These are phyloP conservation scores for Ylistrum balloti DNA, from an alignment of 1,140 invertebrate genomes.

Conservation along the genomic window DNA sequence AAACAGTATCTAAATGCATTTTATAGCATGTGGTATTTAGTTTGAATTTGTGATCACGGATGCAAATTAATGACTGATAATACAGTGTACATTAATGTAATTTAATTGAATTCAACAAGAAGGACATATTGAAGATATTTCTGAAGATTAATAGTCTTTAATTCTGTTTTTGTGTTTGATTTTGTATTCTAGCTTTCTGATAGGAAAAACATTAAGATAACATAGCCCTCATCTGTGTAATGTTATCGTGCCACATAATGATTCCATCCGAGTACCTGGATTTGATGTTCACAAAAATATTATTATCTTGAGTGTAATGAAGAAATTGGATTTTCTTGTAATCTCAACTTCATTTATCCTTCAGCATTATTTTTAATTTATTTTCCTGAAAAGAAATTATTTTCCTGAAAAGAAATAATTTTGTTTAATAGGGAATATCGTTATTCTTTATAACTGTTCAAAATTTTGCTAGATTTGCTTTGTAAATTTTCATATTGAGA, in stretches of 20 bases:
- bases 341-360: no score
- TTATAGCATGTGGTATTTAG: no score
- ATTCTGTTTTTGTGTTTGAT: not conserved
- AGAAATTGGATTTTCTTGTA: not conserved
- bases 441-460: no score
- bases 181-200: not conserved
- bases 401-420: no score
- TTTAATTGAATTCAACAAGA: not conserved
- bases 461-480: no score
- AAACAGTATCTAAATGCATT: no score
- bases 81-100: not conserved
- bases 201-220: not conserved
- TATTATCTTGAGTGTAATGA: not conserved
- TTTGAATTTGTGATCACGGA: not conserved
- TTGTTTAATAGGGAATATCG: no score
- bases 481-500: no score
- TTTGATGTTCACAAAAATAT: slow-evolving; percentile 2
- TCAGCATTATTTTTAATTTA: no score
- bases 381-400: no score
- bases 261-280: not conserved
- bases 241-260: not conserved
- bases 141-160: not conserved
- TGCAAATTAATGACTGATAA: not conserved
- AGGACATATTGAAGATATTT: slow-evolving; percentile 7
- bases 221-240: not conserved